Percentiles rank a stretch among this genome's conserved stretches.
These are phyloP conservation scores for Folsomia manolachei DNA, from an alignment of 2,888 invertebrate genomes.

Conservation along the genomic window DNA sequence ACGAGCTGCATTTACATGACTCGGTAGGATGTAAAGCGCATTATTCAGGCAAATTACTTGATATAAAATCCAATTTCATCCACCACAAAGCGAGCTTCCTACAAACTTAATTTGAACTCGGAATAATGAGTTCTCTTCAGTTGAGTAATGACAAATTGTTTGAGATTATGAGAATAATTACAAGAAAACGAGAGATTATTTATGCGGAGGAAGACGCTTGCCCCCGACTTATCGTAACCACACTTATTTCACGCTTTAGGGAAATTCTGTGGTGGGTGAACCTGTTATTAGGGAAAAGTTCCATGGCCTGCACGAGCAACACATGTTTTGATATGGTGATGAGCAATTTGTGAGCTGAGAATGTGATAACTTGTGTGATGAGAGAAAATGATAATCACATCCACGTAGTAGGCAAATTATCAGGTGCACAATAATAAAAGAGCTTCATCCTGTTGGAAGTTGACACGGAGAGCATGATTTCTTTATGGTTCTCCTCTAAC, in stretches of 20 bases:
- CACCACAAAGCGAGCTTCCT: background rate
- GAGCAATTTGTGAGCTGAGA: background rate
- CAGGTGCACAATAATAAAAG: background rate
- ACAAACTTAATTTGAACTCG: background rate
- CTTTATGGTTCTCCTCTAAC: background rate
- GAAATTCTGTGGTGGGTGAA: background rate
- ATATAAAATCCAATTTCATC: slow-evolving; percentile 16
- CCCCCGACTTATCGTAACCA: background rate
- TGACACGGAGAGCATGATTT: background rate
- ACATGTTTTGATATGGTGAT: background rate
- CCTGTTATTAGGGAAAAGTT: too few relatives aligned
- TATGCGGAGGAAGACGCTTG: background rate
- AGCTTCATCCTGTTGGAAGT: background rate
- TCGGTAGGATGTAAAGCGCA: background rate
- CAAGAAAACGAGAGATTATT: background rate
- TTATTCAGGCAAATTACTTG: background rate
- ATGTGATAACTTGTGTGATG: background rate
- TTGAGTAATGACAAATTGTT: background rate
- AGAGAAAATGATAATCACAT: background rate
- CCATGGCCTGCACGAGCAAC: background rate
- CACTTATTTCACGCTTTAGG: background rate
- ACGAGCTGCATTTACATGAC: background rate
- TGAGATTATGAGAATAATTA: too few relatives aligned
- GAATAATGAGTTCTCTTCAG: background rate
- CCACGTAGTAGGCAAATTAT: background rate